Percentiles rank a stretch among this genome's conserved stretches.
phyloP scores from a whole-genome alignment of 2,888 invertebrate genomes.

The Portevinia maculata region DNA sequence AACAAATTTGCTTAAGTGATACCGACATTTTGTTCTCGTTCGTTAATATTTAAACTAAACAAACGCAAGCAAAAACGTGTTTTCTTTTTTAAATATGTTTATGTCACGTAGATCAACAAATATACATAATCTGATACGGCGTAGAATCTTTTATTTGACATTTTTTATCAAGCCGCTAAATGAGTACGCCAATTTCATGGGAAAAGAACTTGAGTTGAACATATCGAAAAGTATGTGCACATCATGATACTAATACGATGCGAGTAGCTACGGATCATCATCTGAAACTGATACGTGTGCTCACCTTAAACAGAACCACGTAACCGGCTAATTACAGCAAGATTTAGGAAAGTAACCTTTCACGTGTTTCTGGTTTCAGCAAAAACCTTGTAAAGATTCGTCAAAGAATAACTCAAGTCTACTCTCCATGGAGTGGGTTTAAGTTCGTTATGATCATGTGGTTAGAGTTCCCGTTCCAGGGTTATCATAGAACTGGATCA shows the following conservation, averaged over 20 bases:
- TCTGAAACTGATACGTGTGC: constrained; percentile 25
- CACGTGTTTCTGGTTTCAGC: constrained; percentile 39
- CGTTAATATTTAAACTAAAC: background rate
- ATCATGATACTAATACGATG: constrained; percentile 1
- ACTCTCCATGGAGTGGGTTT: background rate
- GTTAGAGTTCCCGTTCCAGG: background rate
- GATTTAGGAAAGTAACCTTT: constrained; percentile 43
- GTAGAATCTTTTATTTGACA: background rate
- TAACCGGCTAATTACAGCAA: background rate
- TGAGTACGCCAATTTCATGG: constrained; percentile 8
- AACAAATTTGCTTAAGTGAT: background rate
- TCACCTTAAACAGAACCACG: constrained; percentile 8
- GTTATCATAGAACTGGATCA: background rate
- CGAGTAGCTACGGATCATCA: constrained; percentile 1
- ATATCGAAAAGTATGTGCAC: background rate
- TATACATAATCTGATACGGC: background rate
- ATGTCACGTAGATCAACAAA: background rate
- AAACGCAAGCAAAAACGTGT: background rate
- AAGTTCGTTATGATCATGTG: background rate
- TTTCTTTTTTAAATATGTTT: no score
- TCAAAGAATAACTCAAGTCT: constrained; percentile 1
- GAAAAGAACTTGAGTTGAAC: constrained; percentile 2
- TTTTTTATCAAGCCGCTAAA: constrained; percentile 4
- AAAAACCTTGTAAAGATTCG: constrained; percentile 28
- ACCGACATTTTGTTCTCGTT: no score